These are phyloP conservation scores for Drosophila melanogaster DNA, from an alignment of 1,140 invertebrate genomes.

Conservation along the genomic window Release_6_plus_ISO1_MT NT_033777.3:23552501-23553000, in stretches of 20 bases:
- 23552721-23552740: too few relatives aligned
- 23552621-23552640: slow-evolving; percentile 10
- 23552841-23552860: slow-evolving; percentile 30
- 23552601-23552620: slow-evolving; percentile 1
- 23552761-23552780: too few relatives aligned
- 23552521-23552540: slow-evolving; percentile 60
- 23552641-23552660: neutral
- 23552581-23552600: slow-evolving; percentile 13
- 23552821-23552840: neutral
- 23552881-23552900: slow-evolving; percentile 4
- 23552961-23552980: slow-evolving; percentile 66
- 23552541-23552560: slow-evolving; percentile 64
- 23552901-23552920: slow-evolving; percentile 24
- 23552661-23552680: neutral
- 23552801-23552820: slow-evolving; percentile 1
- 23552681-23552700: neutral
- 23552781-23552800: neutral
- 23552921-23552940: neutral
- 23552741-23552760: too few relatives aligned
- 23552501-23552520: slow-evolving; percentile 42
- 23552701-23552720: neutral
- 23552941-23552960: slow-evolving; percentile 27
- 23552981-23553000: slow-evolving; percentile 69
- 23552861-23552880: slow-evolving; percentile 4
- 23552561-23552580: slow-evolving; percentile 49